Percentiles rank a stretch among this genome's conserved stretches.
phyloP scores from a whole-genome alignment of 2,888 invertebrate species.

The Bellardia bayeri region DNA sequence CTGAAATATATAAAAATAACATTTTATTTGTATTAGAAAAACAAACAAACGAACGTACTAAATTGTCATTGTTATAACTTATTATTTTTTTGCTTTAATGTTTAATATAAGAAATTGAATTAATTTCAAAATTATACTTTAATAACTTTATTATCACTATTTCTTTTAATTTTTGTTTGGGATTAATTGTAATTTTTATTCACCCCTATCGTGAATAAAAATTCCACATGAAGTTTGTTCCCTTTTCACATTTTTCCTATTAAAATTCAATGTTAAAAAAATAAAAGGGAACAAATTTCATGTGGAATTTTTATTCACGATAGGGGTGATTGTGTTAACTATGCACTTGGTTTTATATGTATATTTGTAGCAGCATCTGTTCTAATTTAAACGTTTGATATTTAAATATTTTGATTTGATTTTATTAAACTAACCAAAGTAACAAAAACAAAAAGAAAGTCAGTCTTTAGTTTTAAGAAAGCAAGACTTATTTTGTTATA shows the following conservation, averaged over 20 bases:
- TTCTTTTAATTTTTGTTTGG: not conserved
- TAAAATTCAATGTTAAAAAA: too few species aligned
- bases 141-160: not conserved
- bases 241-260: too few species aligned
- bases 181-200: not conserved
- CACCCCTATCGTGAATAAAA: too few species aligned
- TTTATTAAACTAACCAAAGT: slow-evolving; percentile 30
- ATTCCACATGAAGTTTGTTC: too few species aligned
- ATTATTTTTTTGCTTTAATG: not conserved
- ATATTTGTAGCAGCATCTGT: slow-evolving; percentile 34
- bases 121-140: slow-evolving; percentile 2
- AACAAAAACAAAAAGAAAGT: not conserved
- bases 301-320: too few species aligned
- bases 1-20: slow-evolving; percentile 12
- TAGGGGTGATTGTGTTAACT: not conserved
- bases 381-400: slow-evolving; percentile 4
- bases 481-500: slow-evolving; percentile 47
- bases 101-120: not conserved
- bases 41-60: not conserved
- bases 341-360: not conserved
- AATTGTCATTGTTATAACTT: not conserved
- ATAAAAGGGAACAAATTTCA: too few species aligned
- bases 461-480: slow-evolving; percentile 30
- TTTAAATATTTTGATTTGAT: not conserved
- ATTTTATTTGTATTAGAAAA: not conserved